Evolutionary conservation across 92 coral and sea anemone species (phyloP), one percentile per base, ranked within the genome.

Genomic region (Actinernus sp.): DNA sequence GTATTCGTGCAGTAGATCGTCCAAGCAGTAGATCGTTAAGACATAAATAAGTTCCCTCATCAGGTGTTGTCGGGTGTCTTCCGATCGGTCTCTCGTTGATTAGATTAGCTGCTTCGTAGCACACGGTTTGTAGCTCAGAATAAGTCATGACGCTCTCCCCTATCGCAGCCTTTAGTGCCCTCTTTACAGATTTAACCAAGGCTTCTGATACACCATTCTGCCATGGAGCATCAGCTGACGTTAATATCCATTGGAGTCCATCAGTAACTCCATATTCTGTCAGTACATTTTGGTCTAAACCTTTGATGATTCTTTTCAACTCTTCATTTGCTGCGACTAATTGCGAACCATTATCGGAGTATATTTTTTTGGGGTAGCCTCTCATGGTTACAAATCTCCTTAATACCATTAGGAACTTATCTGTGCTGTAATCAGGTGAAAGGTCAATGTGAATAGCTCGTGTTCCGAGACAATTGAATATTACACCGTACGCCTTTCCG

Each of bases 201-300:
- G 71, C 55, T 38, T 84, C 81, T 0, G 71, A 69, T 16, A 59
- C 57, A 26, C 81, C 76, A 32, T 69, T 69, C 25, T 84, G 49
- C 90, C 85, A 84, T 1, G 71, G 85, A 26, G 75, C 79, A 41
- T 83, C 79, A n/a, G 90, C 79, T 28, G 79, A 48, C 25, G 69
- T 34, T 46, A 83, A 82, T 23, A 29, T 40, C 84, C 90, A 67
- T 40, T 53, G 45, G 34, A 76, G 20, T 43, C 69, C 84, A 37
- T 68, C 68, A 54, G 47, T 59, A 23, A 40, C 68, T 7, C 83
- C 79, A 46, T 36, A 55, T n/a, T 28, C 73, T 47, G 34, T 56
- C 0, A 71, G 65, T 16, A 62, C 47, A 40, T 76, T 51, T 58
- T 58, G 49, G 32, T 65, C 53, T 68, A 59, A 65, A 26, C 14